Percentiles rank a stretch among this genome's conserved stretches.
These are phyloP conservation scores for Drosophila orosa DNA, from an alignment of 1,140 invertebrate genomes.

Conservation along the genomic window DNA sequence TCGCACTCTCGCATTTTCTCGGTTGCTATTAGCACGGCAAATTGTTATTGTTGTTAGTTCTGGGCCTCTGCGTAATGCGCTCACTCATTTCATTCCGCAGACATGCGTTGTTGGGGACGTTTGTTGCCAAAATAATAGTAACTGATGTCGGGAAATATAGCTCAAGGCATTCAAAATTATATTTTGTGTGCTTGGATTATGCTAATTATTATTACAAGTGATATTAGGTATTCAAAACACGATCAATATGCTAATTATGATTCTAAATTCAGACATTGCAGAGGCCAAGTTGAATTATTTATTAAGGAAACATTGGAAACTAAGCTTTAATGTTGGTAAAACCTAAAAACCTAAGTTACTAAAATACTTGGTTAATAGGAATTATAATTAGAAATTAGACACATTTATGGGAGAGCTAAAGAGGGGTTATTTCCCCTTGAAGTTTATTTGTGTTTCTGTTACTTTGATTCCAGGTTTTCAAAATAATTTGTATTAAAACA, in stretches of 20 bases:
- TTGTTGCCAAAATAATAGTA: background rate
- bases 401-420: too few relatives aligned
- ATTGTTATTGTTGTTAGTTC: conserved; percentile 61
- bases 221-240: background rate
- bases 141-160: too few relatives aligned
- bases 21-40: conserved; percentile 48
- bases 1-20: conserved; percentile 27
- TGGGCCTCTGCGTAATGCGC: conserved; percentile 19
- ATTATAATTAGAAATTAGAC: background rate
- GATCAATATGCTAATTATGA: background rate
- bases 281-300: background rate
- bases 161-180: background rate
- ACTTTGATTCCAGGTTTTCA: too few relatives aligned
- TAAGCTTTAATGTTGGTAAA: background rate
- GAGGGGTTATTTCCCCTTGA: too few relatives aligned
- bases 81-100: conserved; percentile 29
- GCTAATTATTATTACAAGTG: background rate
- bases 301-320: background rate
- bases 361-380: background rate
- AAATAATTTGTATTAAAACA: too few relatives aligned
- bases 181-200: background rate
- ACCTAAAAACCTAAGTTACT: too few relatives aligned
- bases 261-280: background rate
- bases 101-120: conserved; percentile 27
- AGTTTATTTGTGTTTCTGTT: too few relatives aligned